phyloP scores from a whole-genome alignment of 2,797 vertebrate species.

The Anolis apletophallus region DNA sequence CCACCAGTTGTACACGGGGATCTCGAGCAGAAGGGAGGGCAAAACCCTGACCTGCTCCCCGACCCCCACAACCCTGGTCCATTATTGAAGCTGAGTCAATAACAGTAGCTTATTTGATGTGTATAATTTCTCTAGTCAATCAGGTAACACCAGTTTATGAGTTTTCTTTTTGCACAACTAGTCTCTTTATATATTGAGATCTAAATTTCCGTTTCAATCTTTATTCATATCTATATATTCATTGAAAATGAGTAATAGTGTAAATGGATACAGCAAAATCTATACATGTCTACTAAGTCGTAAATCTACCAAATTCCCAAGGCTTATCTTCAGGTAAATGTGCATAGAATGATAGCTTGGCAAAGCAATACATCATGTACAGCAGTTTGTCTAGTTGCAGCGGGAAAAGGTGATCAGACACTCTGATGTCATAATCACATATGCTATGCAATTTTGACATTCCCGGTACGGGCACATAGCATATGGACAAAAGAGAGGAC shows the following conservation, averaged over 20 bases:
- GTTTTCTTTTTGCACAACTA: not conserved
- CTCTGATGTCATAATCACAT: no score
- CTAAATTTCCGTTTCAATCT: no score
- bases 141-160: not conserved
- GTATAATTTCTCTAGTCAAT: not conserved
- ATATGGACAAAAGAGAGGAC: no score
- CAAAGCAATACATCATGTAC: not conserved
- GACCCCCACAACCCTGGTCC: no score
- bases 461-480: no score
- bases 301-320: not conserved
- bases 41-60: no score
- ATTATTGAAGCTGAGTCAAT: not conserved
- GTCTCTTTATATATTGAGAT: no score
- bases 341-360: not conserved
- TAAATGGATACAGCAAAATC: not conserved
- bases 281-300: not conserved
- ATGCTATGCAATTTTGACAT: no score
- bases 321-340: not conserved
- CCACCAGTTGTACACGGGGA: no score
- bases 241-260: not conserved
- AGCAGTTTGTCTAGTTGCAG: not conserved
- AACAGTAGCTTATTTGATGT: not conserved
- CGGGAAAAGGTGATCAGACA: not conserved
- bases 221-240: not conserved
- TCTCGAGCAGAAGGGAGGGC: no score